A percentile compares a stretch with the other conserved stretches of the same genome.
Conservation (phyloP, 2,797 vertebrate genomes). For the Bradypodion pumilum region DNA sequence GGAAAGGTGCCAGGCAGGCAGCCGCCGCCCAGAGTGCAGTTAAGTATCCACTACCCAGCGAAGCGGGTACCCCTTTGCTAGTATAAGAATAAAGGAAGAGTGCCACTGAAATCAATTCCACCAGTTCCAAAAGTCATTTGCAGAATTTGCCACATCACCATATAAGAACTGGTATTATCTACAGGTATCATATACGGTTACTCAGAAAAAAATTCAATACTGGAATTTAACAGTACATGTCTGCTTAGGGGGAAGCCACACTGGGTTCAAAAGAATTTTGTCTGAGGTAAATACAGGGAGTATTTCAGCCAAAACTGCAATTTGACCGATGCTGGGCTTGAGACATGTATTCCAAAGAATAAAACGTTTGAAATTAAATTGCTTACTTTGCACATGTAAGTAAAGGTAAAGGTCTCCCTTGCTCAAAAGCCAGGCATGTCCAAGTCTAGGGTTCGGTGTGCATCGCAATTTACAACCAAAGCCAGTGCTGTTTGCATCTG, state of each 20-base stretch:
- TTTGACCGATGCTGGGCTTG: neutral
- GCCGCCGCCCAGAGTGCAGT: too few relatives aligned
- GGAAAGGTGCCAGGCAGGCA: too few relatives aligned
- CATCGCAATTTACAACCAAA: too few relatives aligned
- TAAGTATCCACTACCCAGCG: too few relatives aligned
- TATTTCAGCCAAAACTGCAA: neutral
- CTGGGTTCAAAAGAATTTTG: neutral
- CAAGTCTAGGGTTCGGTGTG: too few relatives aligned
- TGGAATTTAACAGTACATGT: neutral
- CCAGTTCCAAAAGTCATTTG: neutral
- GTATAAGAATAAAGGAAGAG: conserved; percentile 20
- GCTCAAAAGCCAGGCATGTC: too few relatives aligned
- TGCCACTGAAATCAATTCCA: neutral
- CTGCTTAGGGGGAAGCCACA: neutral
- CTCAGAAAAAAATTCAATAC: neutral
- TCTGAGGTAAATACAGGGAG: neutral
- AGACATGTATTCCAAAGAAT: neutral
- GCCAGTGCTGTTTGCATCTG: too few relatives aligned
- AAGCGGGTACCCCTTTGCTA: too few relatives aligned
- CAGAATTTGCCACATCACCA: neutral
- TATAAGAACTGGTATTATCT: neutral
- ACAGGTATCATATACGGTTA: neutral
- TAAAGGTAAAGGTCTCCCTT: too few relatives aligned
- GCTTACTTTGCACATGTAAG: neutral
- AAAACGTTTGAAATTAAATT: neutral